Conservation (phyloP, 2,888 invertebrate species). For the Thysanoteuthis rhombus region DNA sequence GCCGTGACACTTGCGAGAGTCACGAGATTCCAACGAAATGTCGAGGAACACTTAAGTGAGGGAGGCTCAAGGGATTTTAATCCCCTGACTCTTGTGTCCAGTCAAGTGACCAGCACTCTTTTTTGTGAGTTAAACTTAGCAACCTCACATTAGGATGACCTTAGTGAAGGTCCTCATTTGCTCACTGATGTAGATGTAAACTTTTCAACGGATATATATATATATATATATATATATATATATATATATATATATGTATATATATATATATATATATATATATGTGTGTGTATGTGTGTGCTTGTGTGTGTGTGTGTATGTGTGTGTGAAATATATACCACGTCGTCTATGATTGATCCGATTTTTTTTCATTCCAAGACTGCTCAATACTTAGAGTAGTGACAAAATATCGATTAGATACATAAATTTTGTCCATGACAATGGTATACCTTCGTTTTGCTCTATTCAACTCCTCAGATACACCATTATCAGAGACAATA, state of each 20-base stretch:
- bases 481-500: no score
- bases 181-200: neutral
- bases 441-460: no score
- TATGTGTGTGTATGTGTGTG: no score
- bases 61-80: neutral
- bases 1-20: neutral
- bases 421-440: no score
- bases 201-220: neutral
- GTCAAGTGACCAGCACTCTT: neutral
- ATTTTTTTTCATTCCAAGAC: no score
- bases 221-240: neutral
- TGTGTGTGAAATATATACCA: no score
- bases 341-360: no score
- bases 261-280: neutral
- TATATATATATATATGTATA: neutral
- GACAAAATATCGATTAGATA: no score
- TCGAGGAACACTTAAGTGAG: neutral
- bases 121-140: neutral
- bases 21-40: neutral
- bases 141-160: neutral
- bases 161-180: neutral
- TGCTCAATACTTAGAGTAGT: no score
- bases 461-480: no score
- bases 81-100: neutral
- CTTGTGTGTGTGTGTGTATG: no score